Percentiles rank a stretch among this genome's conserved stretches.
Conservation (phyloP, 2,797 vertebrate species). For the Clarias fuscus region DNA sequence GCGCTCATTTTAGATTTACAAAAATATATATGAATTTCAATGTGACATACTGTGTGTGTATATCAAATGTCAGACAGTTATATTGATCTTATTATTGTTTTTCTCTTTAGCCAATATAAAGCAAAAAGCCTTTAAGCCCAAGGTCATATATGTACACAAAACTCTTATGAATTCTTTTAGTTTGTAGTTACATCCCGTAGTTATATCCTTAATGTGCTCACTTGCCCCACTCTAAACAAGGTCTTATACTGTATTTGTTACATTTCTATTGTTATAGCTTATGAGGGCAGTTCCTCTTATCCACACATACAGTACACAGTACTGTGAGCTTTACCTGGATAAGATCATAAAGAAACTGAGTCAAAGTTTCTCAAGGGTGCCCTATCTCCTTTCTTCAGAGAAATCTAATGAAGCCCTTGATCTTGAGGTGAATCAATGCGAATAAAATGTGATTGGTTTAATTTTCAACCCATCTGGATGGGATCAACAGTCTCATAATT, state of each 20-base stretch:
- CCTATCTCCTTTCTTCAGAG: neutral
- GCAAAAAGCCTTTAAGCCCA: neutral
- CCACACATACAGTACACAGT: neutral
- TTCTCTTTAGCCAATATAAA: too few relatives aligned
- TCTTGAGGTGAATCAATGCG: neutral
- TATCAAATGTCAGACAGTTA: neutral
- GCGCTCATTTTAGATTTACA: neutral
- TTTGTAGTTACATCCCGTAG: neutral
- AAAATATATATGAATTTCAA: neutral
- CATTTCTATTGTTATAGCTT: neutral
- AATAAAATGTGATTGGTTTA: neutral
- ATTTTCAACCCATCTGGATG: slow-evolving; percentile 10
- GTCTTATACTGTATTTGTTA: neutral
- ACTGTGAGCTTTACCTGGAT: neutral
- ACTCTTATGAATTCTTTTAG: neutral
- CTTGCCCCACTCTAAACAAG: neutral
- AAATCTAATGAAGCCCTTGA: neutral
- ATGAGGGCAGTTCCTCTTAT: neutral
- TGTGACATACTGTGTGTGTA: neutral
- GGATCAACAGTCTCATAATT: slow-evolving; percentile 1
- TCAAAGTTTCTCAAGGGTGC: neutral
- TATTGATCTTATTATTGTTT: neutral
- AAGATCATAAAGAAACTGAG: neutral
- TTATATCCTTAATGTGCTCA: neutral
- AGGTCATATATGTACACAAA: neutral